These are phyloP conservation scores for Meloidogyne floridensis DNA, from an alignment of 1,140 invertebrate species.

Conservation along the genomic window DNA sequence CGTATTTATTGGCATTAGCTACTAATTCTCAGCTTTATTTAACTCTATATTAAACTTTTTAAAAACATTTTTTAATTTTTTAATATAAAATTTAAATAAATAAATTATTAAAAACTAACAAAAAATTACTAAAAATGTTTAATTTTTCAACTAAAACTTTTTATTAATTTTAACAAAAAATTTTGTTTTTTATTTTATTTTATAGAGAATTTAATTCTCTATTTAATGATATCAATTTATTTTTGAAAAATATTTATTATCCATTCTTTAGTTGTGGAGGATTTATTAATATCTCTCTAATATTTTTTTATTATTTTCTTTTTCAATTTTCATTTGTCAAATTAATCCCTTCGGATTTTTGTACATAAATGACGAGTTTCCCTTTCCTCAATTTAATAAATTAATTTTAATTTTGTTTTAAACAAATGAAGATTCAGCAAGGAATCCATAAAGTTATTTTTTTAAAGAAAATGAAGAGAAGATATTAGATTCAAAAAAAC, in stretches of 20 bases:
- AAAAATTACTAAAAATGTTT: neutral
- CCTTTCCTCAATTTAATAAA: neutral
- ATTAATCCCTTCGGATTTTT: constrained; percentile 3
- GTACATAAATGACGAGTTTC: neutral
- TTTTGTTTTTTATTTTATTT: neutral
- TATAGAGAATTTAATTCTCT: constrained; percentile 22
- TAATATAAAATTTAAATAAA: too few species aligned
- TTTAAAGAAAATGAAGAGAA: too few species aligned
- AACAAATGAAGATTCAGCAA: neutral
- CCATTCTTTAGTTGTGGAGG: neutral
- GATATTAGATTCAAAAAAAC: too few species aligned
- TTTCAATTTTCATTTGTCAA: neutral
- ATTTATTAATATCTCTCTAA: neutral
- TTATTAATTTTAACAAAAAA: neutral
- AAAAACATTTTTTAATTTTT: too few species aligned
- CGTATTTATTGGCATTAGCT: too few species aligned
- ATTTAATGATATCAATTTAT: neutral
- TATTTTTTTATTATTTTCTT: too few species aligned
- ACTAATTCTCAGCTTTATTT: neutral
- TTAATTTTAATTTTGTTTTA: neutral
- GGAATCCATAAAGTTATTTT: neutral
- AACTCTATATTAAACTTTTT: too few species aligned
- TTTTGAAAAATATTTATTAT: neutral
- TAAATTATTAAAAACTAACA: too few species aligned
- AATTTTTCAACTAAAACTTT: neutral